Evolutionary conservation across 2,113 vertebrate species (phyloP).

Genomic region (Erythrocercus mccallii): DNA sequence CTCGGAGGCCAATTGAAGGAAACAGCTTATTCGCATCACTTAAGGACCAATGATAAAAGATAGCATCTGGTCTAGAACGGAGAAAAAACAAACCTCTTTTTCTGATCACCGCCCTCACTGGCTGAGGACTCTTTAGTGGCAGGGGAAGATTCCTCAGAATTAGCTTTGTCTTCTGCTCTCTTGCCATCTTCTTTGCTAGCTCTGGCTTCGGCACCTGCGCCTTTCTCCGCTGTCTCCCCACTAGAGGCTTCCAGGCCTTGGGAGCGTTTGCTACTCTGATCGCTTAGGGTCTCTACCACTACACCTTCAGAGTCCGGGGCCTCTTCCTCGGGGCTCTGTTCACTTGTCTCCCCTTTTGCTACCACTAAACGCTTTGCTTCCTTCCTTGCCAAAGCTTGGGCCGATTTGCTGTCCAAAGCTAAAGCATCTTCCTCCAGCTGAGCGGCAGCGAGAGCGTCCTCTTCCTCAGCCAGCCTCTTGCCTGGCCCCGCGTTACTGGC

Average conservation of each 20-base stretch:
- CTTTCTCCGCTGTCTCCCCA: conserved; percentile 75
- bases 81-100: conserved; percentile 99
- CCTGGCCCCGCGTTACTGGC: conserved; percentile 79
- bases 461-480: conserved; percentile 85
- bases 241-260: conserved; percentile 78
- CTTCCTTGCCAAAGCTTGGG: conserved; percentile 77
- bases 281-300: conserved; percentile 75
- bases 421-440: conserved; percentile 77
- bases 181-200: conserved; percentile 83
- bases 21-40: conserved; percentile 70
- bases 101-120: conserved; percentile 98
- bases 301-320: conserved; percentile 80
- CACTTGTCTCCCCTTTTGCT: conserved; percentile 80
- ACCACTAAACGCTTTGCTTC: conserved; percentile 79
- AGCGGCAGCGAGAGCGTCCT: conserved; percentile 81
- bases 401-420: conserved; percentile 81
- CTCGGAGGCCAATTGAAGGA: conserved; percentile 74
- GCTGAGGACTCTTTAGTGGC: conserved; percentile 94
- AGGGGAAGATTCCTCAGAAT: conserved; percentile 78
- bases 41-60: conserved; percentile 90
- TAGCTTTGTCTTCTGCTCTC: conserved; percentile 85
- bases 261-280: conserved; percentile 84
- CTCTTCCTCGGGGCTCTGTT: conserved; percentile 79
- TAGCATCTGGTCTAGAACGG: conserved; percentile 97
- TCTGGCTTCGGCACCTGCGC: conserved; percentile 75